Conservation (phyloP, 2,113 vertebrate species). For the Nestor notabilis region DNA sequence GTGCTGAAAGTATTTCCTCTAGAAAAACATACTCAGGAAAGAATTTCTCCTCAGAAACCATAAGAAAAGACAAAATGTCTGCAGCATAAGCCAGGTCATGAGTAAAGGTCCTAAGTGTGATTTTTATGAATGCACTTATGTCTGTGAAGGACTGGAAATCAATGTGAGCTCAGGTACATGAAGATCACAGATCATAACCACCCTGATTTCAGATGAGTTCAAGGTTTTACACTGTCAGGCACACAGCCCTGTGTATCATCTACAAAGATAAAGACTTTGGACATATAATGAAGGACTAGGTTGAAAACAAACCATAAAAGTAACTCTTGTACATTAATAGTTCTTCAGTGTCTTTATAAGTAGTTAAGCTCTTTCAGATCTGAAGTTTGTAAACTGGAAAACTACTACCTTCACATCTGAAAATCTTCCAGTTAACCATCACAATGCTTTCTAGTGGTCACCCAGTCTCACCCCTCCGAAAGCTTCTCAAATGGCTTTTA, state of each 20-base stretch:
- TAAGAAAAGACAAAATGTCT: neutral
- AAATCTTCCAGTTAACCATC: neutral
- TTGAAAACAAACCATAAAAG: neutral
- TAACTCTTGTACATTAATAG: neutral
- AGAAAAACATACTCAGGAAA: neutral
- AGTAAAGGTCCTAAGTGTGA: accelerated
- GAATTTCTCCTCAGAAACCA: neutral
- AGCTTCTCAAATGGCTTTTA: neutral
- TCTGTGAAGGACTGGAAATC: neutral
- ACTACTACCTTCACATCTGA: neutral
- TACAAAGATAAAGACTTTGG: neutral
- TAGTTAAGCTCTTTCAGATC: neutral
- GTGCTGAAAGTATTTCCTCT: neutral
- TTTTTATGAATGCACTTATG: neutral
- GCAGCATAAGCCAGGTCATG: neutral
- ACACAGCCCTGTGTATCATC: neutral
- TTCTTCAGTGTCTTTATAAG: neutral
- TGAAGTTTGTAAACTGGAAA: neutral
- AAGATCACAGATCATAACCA: neutral
- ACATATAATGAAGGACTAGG: neutral
- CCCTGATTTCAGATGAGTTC: neutral
- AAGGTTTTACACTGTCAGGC: neutral
- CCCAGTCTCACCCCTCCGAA: neutral
- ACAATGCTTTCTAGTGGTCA: neutral
- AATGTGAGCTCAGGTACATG: neutral